phyloP scores from a whole-genome alignment of 2,888 invertebrate species.

The Rhopalosiphum nymphaeae region DNA sequence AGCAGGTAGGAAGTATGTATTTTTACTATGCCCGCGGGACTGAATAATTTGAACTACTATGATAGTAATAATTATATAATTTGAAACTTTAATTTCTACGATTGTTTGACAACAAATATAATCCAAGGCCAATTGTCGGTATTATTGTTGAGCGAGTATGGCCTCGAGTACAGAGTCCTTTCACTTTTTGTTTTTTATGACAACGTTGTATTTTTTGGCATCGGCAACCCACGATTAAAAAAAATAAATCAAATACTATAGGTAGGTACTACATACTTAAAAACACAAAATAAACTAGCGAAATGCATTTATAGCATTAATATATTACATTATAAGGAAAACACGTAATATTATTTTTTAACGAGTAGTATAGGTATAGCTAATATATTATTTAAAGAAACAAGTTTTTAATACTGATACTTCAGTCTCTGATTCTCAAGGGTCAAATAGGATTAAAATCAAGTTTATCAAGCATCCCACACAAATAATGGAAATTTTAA shows the following conservation, averaged over 20 bases:
- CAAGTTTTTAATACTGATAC: background rate
- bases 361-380: background rate
- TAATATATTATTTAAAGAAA: background rate
- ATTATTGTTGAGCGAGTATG: background rate
- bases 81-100: background rate
- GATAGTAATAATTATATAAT: background rate
- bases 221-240: background rate
- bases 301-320: background rate
- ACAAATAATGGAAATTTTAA: background rate
- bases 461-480: background rate
- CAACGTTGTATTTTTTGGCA: background rate
- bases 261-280: background rate
- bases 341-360: background rate
- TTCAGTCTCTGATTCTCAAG: background rate
- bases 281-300: background rate
- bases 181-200: background rate
- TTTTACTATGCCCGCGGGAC: background rate
- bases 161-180: background rate
- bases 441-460: background rate
- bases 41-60: background rate
- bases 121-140: background rate
- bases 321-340: background rate
- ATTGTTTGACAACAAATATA: background rate
- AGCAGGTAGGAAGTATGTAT: background rate
- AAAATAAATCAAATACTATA: background rate